Percentiles rank a stretch among this genome's conserved stretches.
These are phyloP conservation scores for Zeuzera pyrina DNA, from an alignment of 2,888 invertebrate species.

Conservation along the genomic window DNA sequence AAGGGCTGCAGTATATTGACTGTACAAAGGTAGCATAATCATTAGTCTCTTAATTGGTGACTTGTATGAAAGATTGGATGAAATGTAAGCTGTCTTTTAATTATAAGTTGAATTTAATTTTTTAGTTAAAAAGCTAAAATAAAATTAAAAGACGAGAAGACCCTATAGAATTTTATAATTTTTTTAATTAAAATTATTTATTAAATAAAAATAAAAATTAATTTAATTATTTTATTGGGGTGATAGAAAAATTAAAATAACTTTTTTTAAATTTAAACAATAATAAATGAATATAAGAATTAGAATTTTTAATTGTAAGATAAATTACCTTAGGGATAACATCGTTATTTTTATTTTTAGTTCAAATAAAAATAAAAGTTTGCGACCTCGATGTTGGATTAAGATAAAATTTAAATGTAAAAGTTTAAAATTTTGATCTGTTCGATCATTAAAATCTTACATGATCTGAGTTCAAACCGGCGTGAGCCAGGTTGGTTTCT, in stretches of 20 bases:
- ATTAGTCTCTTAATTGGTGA: conserved; percentile 84
- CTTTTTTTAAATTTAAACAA: conserved; percentile 70
- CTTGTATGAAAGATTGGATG: conserved; percentile 84
- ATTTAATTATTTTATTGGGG: conserved; percentile 74
- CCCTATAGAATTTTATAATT: conserved; percentile 80
- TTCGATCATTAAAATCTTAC: conserved; percentile 88
- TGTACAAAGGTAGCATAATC: conserved; percentile 87
- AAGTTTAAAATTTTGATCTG: conserved; percentile 80
- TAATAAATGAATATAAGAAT: no score
- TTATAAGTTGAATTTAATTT: conserved; percentile 56
- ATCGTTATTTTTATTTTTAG: conserved; percentile 85
- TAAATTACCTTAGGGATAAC: conserved; percentile 90
- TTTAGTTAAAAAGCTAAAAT: conserved; percentile 78
- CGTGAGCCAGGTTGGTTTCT: conserved; percentile 90
- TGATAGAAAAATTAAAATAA: conserved; percentile 74
- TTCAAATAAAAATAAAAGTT: conserved; percentile 81
- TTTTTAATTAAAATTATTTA: conserved; percentile 50
- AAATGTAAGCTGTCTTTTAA: conserved; percentile 73
- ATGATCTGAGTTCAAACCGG: conserved; percentile 93
- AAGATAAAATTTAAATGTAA: conserved; percentile 79
- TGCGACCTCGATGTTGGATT: conserved; percentile 94
- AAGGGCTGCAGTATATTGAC: conserved; percentile 86
- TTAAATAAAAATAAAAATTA: conserved; percentile 33
- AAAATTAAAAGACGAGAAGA: conserved; percentile 81
- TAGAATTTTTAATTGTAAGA: no score